Percentiles rank a stretch among this genome's conserved stretches.
phyloP scores from a whole-genome alignment of 2,797 vertebrate species.

The Ctenopoma multispine region DNA sequence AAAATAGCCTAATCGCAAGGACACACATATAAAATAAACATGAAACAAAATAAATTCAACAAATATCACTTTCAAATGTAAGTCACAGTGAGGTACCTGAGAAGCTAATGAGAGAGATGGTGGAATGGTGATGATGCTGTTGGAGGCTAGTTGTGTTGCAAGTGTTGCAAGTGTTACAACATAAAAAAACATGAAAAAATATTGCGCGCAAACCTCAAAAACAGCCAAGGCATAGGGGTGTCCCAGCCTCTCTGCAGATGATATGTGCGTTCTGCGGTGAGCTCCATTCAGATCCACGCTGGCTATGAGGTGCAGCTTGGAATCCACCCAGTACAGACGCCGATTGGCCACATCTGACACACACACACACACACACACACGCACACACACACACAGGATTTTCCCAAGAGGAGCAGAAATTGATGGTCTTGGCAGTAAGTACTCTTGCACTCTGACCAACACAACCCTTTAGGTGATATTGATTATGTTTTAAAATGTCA shows the following conservation, averaged over 20 bases:
- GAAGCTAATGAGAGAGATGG: constrained; percentile 41
- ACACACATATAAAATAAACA: constrained; percentile 58
- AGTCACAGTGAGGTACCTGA: constrained; percentile 29
- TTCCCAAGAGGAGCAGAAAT: constrained; percentile 52
- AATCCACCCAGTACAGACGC: constrained; percentile 98
- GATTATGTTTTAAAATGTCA: constrained; percentile 71
- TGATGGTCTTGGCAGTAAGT: constrained; percentile 59
- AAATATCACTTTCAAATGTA: constrained; percentile 42
- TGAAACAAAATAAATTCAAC: constrained; percentile 63
- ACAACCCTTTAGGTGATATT: constrained; percentile 66
- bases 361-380: constrained; percentile 43
- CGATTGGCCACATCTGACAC: constrained; percentile 91
- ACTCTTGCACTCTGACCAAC: constrained; percentile 50
- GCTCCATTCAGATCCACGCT: constrained; percentile 94
- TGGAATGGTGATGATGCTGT: constrained; percentile 38
- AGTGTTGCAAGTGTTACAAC: no score
- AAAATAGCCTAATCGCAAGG: constrained; percentile 60
- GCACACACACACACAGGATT: constrained; percentile 28
- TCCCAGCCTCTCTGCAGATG: constrained; percentile 89
- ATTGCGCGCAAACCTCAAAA: constrained; percentile 90
- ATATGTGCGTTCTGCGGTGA: constrained; percentile 92
- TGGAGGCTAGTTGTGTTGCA: constrained; percentile 29
- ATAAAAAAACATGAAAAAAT: no score
- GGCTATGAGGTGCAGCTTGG: constrained; percentile 94
- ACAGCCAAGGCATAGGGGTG: constrained; percentile 96